Evolutionary conservation across 2,113 vertebrate genomes (phyloP).

Genomic region (Numenius arquata): DNA sequence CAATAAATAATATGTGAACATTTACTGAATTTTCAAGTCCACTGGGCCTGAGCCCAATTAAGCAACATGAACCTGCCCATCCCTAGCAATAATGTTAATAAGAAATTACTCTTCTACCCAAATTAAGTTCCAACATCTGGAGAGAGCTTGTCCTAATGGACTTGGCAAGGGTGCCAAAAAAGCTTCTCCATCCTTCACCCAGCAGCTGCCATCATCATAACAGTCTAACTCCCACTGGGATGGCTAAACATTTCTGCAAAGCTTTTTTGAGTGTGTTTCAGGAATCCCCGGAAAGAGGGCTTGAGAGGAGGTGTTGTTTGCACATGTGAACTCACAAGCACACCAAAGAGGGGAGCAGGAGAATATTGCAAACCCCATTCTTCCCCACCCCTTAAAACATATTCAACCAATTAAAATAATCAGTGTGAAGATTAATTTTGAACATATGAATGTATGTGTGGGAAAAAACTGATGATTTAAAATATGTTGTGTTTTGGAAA

Average conservation of each 20-base stretch:
- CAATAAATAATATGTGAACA: background rate
- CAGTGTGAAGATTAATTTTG: background rate
- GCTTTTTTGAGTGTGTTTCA: background rate
- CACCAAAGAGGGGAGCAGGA: background rate
- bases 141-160: constrained; percentile 7
- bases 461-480: constrained; percentile 2
- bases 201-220: constrained; percentile 8
- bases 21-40: background rate
- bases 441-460: background rate
- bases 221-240: background rate
- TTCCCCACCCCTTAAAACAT: background rate
- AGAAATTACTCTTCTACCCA: constrained; percentile 6
- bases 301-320: background rate
- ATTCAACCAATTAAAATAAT: constrained; percentile 24
- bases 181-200: background rate
- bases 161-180: background rate
- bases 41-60: background rate
- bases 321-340: background rate
- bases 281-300: background rate
- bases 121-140: constrained; percentile 37
- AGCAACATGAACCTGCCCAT: background rate
- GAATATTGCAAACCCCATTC: background rate
- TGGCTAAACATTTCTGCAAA: constrained; percentile 20
- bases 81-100: background rate
- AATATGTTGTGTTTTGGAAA: constrained; percentile 23